Percentiles rank a stretch among this genome's conserved stretches.
phyloP scores from a whole-genome alignment of 1,140 invertebrate genomes.

The Telenomus remus region DNA sequence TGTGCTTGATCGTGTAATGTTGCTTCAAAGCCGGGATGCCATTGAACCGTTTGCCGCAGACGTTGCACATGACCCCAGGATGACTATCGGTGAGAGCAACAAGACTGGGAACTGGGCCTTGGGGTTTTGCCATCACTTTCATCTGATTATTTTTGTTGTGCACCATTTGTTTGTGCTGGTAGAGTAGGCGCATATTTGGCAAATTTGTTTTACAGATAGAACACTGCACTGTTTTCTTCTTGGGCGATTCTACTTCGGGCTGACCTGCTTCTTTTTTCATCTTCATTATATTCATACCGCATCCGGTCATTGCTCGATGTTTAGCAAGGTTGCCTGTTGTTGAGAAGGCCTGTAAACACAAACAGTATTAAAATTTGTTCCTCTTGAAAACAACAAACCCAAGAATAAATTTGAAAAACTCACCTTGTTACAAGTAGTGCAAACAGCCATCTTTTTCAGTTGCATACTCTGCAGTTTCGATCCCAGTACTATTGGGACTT shows the following conservation, averaged over 20 bases:
- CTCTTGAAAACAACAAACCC: neutral
- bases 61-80: conserved; percentile 75
- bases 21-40: conserved; percentile 76
- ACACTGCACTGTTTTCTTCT: conserved; percentile 67
- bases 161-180: conserved; percentile 66
- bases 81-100: conserved; percentile 73
- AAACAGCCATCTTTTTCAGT: conserved; percentile 70
- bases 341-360: conserved; percentile 69
- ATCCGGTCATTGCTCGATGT: conserved; percentile 69
- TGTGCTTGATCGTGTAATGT: conserved; percentile 77
- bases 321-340: conserved; percentile 72
- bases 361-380: no score
- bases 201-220: conserved; percentile 66
- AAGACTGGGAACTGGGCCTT: conserved; percentile 62
- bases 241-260: neutral
- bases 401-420: neutral
- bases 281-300: conserved; percentile 14
- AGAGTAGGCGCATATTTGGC: conserved; percentile 66
- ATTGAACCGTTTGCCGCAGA: conserved; percentile 77
- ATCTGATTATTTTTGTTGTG: conserved; percentile 59
- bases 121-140: conserved; percentile 3
- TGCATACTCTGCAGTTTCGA: conserved; percentile 60
- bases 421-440: conserved; percentile 73
- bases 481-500: conserved; percentile 35
- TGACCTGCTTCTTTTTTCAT: conserved; percentile 26